Evolutionary conservation across 2,797 vertebrate genomes (phyloP).

Genomic region (Pangasius mekongensis): DNA sequence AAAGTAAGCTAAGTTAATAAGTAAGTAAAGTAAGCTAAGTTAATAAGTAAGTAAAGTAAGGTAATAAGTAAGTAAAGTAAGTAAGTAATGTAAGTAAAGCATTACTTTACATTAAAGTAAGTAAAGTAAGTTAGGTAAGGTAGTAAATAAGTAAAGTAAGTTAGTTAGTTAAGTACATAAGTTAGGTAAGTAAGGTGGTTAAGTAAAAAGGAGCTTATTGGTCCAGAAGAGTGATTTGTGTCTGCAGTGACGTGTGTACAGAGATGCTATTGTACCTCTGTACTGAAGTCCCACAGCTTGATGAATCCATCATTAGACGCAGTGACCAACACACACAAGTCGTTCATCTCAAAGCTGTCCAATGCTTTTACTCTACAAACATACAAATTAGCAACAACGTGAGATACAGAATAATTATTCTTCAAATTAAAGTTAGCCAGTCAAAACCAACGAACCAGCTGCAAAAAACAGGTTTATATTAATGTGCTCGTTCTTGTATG

Average conservation of each 20-base stretch:
- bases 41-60: neutral
- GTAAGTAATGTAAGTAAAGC: too few species aligned
- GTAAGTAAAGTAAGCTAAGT: too few species aligned
- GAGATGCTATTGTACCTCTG: constrained; percentile 74
- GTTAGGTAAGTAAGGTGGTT: neutral
- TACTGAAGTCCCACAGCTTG: constrained; percentile 89
- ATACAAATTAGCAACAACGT: neutral
- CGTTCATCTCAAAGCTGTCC: constrained; percentile 80
- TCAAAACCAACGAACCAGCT: neutral
- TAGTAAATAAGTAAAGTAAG: neutral
- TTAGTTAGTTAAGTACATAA: neutral
- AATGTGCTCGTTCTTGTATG: neutral
- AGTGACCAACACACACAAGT: constrained; percentile 83
- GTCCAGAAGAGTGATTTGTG: neutral
- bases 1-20: neutral
- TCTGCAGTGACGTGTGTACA: neutral
- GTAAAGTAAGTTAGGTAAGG: neutral
- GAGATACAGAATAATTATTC: neutral
- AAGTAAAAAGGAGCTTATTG: neutral
- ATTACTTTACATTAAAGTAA: neutral
- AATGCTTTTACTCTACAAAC: constrained; percentile 87
- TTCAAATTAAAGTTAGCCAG: neutral
- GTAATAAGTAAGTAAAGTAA: too few species aligned
- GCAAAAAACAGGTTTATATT: too few species aligned
- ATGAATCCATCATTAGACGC: constrained; percentile 96